These are phyloP conservation scores for Caenorhabditis latens DNA, from an alignment of 1,140 invertebrate species.

Conservation along the genomic window DNA sequence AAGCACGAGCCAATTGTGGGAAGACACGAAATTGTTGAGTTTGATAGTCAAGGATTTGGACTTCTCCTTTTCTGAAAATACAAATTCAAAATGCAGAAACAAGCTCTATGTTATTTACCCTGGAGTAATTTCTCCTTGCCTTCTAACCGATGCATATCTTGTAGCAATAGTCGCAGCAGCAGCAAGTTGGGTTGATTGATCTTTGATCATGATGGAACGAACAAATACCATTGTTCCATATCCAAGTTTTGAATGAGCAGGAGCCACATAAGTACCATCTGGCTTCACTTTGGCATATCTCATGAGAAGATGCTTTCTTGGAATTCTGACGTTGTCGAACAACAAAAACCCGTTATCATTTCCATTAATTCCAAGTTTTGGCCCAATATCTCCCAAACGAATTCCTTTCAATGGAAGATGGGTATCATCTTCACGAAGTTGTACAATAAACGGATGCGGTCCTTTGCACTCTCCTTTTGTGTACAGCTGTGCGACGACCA, in stretches of 20 bases:
- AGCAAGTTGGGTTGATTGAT: slow-evolving; percentile 71
- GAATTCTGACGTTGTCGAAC: slow-evolving; percentile 88
- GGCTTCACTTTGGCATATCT: slow-evolving; percentile 85
- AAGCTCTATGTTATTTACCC: slow-evolving; percentile 17
- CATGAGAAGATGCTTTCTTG: slow-evolving; percentile 89
- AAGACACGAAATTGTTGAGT: slow-evolving; percentile 93
- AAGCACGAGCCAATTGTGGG: slow-evolving; percentile 85
- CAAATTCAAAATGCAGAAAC: neutral
- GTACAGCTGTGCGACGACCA: slow-evolving; percentile 87
- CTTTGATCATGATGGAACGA: slow-evolving; percentile 83
- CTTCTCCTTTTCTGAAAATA: slow-evolving; percentile 84
- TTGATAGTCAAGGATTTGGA: slow-evolving; percentile 90
- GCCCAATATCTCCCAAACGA: slow-evolving; percentile 92
- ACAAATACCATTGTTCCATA: slow-evolving; percentile 96
- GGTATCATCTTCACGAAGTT: slow-evolving; percentile 87
- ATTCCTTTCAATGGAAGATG: slow-evolving; percentile 86
- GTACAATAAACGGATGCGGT: slow-evolving; percentile 91
- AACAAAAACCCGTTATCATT: slow-evolving; percentile 92
- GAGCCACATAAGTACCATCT: slow-evolving; percentile 90
- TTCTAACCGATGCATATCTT: slow-evolving; percentile 88
- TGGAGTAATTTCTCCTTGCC: slow-evolving; percentile 82
- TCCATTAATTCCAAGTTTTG: slow-evolving; percentile 89
- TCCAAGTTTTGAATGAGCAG: slow-evolving; percentile 87
- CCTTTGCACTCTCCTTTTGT: slow-evolving; percentile 87
- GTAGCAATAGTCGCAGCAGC: slow-evolving; percentile 77